phyloP scores from a whole-genome alignment of 2,888 invertebrate genomes.

The Meiosimyza platycephala region DNA sequence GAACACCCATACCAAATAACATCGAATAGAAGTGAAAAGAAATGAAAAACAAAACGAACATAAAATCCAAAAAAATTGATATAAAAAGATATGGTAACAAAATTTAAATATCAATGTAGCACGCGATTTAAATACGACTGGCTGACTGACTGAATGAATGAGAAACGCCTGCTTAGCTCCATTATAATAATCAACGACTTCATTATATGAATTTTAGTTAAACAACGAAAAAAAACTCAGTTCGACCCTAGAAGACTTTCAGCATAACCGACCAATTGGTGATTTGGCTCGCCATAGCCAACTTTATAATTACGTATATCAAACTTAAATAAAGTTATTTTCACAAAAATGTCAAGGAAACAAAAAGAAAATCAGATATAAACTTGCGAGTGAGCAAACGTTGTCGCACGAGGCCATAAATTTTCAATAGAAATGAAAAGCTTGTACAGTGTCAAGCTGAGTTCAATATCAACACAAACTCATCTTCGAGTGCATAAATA shows the following conservation, averaged over 20 bases:
- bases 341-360: neutral
- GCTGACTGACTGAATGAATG: neutral
- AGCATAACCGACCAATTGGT: neutral
- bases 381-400: conserved; percentile 19
- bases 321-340: neutral
- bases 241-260: neutral
- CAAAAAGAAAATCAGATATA: conserved; percentile 26
- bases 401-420: conserved; percentile 14
- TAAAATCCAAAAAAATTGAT: neutral
- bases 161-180: conserved; percentile 14
- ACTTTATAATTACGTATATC: conserved; percentile 8
- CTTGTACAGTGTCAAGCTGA: conserved; percentile 33
- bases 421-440: conserved; percentile 10
- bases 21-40: neutral
- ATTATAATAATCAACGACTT: conserved; percentile 29
- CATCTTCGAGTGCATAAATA: conserved; percentile 34
- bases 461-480: conserved; percentile 29
- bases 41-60: neutral
- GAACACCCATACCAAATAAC: neutral
- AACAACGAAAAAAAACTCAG: neutral
- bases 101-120: conserved; percentile 27
- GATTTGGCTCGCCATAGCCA: neutral
- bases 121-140: conserved; percentile 10
- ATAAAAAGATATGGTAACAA: neutral
- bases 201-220: conserved; percentile 16